Percentiles rank a stretch among this genome's conserved stretches.
phyloP scores from a whole-genome alignment of 2,797 vertebrate genomes.

The Lithobates sylvaticus region DNA sequence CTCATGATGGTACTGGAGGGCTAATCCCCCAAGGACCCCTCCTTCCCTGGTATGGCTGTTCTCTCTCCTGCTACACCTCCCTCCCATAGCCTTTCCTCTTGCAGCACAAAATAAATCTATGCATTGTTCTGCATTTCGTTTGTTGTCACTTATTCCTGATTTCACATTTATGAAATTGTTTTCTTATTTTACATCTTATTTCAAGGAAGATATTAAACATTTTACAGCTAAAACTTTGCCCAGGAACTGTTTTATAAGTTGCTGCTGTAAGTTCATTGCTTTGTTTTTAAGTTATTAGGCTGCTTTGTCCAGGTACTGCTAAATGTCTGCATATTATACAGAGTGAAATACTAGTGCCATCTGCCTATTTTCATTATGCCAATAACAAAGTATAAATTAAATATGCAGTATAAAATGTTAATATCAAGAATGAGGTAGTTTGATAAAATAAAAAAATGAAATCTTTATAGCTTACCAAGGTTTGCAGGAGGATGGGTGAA shows the following conservation, averaged over 20 bases:
- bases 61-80: constrained; percentile 50
- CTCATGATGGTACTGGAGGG: constrained; percentile 63
- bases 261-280: background rate
- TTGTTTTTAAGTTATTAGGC: background rate
- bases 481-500: too few relatives aligned
- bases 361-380: background rate
- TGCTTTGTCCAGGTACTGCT: background rate
- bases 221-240: background rate
- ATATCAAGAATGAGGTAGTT: too few relatives aligned
- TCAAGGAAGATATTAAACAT: background rate
- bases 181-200: background rate
- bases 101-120: constrained; percentile 58
- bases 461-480: too few relatives aligned
- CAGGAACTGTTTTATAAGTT: background rate
- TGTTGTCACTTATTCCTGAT: constrained; percentile 35
- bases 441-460: too few relatives aligned
- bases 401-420: too few relatives aligned
- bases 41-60: constrained; percentile 62
- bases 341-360: background rate
- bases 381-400: too few relatives aligned
- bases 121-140: constrained; percentile 50
- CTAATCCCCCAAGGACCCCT: constrained; percentile 64
- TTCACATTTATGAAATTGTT: background rate
- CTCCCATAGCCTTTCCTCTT: constrained; percentile 33
- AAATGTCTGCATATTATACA: too few relatives aligned